A percentile compares a stretch with the other conserved stretches of the same genome.
phyloP scores from a whole-genome alignment of 2,797 vertebrate genomes.

The Lepilemur ruficaudatus region DNA sequence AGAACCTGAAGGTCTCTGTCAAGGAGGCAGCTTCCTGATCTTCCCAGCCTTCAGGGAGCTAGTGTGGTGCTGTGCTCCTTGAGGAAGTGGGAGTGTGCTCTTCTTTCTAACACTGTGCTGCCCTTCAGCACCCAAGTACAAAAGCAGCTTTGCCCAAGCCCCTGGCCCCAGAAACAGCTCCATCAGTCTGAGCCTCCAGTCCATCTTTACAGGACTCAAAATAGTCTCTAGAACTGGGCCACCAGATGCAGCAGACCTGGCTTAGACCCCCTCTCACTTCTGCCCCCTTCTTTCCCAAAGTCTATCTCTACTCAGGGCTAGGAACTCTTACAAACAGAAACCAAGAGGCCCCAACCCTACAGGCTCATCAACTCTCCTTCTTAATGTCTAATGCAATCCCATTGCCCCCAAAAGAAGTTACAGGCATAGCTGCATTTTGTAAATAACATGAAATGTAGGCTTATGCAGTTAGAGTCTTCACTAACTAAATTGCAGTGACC shows the following conservation, averaged over 20 bases:
- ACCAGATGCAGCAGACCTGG: background rate
- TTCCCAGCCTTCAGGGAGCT: background rate
- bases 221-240: background rate
- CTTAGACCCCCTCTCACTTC: background rate
- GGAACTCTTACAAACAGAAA: background rate
- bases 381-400: background rate
- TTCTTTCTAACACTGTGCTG: background rate
- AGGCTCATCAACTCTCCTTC: background rate
- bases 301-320: background rate
- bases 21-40: background rate
- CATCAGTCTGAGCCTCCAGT: background rate
- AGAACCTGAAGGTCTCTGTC: background rate
- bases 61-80: background rate
- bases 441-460: background rate
- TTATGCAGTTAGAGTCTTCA: background rate
- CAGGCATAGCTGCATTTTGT: background rate
- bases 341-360: rapidly evolving
- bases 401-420: background rate
- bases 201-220: background rate
- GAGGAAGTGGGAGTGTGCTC: background rate
- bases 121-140: background rate
- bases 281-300: background rate
- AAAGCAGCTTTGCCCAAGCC: background rate
- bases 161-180: background rate
- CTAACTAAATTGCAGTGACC: background rate